Conservation (phyloP, 1,140 invertebrate genomes). For the Drosophila takahashii region DNA sequence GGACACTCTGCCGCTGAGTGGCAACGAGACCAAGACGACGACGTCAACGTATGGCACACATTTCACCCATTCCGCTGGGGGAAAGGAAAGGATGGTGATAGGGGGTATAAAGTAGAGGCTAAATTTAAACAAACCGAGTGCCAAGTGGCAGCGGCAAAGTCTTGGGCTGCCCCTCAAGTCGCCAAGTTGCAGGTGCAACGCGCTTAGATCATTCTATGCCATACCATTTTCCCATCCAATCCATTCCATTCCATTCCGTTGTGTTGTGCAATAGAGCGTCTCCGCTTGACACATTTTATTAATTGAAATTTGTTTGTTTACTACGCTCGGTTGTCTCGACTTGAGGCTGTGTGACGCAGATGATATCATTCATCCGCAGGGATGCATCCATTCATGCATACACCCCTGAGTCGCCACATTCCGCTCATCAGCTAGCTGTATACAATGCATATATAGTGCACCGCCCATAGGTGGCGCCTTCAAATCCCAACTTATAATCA, state of each 20-base stretch:
- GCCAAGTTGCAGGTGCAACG: constrained; percentile 54
- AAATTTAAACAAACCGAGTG: constrained; percentile 67
- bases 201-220: constrained; percentile 27
- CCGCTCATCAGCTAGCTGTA: no score
- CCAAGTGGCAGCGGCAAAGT: constrained; percentile 49
- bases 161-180: constrained; percentile 38
- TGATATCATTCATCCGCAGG: constrained; percentile 23
- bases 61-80: constrained; percentile 22
- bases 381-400: neutral
- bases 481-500: constrained; percentile 34
- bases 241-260: constrained; percentile 3
- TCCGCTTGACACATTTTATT: constrained; percentile 79
- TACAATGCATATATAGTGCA: no score
- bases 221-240: neutral
- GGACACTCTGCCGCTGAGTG: constrained; percentile 70
- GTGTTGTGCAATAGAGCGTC: constrained; percentile 71
- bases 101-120: constrained; percentile 14
- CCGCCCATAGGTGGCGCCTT: neutral
- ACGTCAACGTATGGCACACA: constrained; percentile 56
- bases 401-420: no score
- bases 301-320: constrained; percentile 81
- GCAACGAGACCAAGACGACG: constrained; percentile 58
- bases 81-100: neutral
- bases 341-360: constrained; percentile 31
- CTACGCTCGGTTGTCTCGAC: constrained; percentile 20